Conservation (phyloP, 2,113 vertebrate genomes). For the Parotia lawesii region DNA sequence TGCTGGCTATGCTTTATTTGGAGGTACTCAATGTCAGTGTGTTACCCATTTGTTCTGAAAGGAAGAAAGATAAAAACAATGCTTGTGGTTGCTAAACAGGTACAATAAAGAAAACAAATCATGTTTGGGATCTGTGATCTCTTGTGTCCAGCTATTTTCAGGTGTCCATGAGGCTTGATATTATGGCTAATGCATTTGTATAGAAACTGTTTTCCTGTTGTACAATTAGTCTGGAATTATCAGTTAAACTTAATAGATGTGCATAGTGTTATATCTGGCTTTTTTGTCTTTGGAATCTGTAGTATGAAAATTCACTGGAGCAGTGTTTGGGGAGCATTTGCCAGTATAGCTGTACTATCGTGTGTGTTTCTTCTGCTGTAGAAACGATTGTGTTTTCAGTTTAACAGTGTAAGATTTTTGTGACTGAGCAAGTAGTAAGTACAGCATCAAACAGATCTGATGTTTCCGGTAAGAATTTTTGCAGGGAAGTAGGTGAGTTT, state of each 20-base stretch:
- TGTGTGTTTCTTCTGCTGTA: not conserved
- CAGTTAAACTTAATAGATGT: not conserved
- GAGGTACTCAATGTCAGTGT: not conserved
- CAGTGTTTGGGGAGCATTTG: not conserved
- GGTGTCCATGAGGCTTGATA: not conserved
- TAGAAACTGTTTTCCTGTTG: not conserved
- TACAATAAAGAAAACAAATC: not conserved
- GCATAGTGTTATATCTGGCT: fast-evolving
- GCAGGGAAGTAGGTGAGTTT: not conserved
- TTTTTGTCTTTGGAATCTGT: not conserved
- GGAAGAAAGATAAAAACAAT: not conserved
- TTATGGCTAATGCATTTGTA: not conserved
- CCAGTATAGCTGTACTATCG: fast-evolving
- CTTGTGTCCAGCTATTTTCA: not conserved
- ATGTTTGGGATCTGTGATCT: not conserved
- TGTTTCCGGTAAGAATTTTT: not conserved
- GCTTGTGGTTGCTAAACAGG: not conserved
- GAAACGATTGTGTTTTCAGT: not conserved
- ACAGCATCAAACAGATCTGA: not conserved
- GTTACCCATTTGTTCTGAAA: not conserved
- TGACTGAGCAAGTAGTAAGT: not conserved
- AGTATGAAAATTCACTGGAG: fast-evolving
- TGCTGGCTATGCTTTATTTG: not conserved
- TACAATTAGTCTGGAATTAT: not conserved
- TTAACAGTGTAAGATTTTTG: not conserved